Conservation (phyloP, 2,113 vertebrate species). For the Abramis brama region DNA sequence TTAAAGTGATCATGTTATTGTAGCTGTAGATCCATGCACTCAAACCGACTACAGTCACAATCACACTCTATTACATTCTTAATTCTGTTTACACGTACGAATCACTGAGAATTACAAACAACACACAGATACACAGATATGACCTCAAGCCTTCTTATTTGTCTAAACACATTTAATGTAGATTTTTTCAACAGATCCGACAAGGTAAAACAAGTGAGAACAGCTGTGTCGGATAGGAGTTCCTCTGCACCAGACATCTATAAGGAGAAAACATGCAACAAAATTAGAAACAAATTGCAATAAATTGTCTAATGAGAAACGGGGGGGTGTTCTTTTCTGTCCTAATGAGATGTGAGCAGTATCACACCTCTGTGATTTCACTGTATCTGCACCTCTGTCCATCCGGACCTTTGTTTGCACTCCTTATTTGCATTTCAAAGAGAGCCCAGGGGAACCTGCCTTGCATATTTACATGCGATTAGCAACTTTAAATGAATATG, state of each 20-base stretch:
- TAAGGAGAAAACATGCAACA: constrained; percentile 23
- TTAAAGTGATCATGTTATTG: not conserved
- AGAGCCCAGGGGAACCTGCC: constrained; percentile 70
- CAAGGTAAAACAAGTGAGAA: not conserved
- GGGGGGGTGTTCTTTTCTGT: constrained; percentile 64
- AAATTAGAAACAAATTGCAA: constrained; percentile 55
- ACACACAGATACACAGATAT: not conserved
- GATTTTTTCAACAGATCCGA: not conserved
- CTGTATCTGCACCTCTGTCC: constrained; percentile 72
- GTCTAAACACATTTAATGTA: not conserved
- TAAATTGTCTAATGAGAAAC: constrained; percentile 62
- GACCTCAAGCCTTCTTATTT: constrained; percentile 11
- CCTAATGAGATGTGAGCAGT: constrained; percentile 68
- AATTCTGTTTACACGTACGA: not conserved
- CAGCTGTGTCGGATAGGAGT: not conserved
- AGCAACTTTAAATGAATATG: constrained; percentile 79
- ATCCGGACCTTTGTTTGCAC: constrained; percentile 75
- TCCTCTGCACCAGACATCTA: constrained; percentile 3
- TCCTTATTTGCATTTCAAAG: constrained; percentile 80
- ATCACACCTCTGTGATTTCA: constrained; percentile 67
- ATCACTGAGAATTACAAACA: not conserved
- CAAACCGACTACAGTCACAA: not conserved
- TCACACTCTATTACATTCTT: not conserved
- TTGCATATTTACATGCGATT: constrained; percentile 83
- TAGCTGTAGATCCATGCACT: not conserved